Evolutionary conservation across 1,140 invertebrate genomes (phyloP), one percentile per base, ranked within the genome.

Genomic region (Pristionchus pacificus): DNA sequence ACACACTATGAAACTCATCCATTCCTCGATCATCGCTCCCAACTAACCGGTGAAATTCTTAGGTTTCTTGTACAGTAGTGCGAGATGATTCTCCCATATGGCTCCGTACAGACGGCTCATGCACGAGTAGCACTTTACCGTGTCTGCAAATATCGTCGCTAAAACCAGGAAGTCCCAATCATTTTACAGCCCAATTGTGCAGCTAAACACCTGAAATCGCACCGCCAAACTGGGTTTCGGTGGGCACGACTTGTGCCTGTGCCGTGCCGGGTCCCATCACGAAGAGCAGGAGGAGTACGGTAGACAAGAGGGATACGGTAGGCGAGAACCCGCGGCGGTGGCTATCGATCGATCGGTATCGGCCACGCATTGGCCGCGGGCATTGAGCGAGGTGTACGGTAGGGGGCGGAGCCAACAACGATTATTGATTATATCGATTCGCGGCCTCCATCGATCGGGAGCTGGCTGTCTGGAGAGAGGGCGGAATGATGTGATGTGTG

Each of bases 81-180:
- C 30, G 15, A 76, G 71, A n/a, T n/a, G n/a, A 19, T 60, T 33
- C 2, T 71, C 71, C 74, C 74, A 76, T 1, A 76, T 62, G 10
- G 73, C 71, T 64, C 74, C 74, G 67, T 76, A 76, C 27, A 76
- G 61, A 55, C 68, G 67, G 1, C 71, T 74, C 74, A 76, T 76
- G 59, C 74, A 76, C 14, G 74, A 76, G 30, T 64, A 76, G 59
- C 74, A 76, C 70, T 64, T 29, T 24, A 68, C 74, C 3, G 74
- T 73, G 49, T 76, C 74, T 76, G 64, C 31, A 72, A 71, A 27
- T 55, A n/a, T n/a, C n/a, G n/a, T 49, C 6, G 19, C 38, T 49
- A 6, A 10, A 10, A 10, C 38, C 38, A 19, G 6, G 6, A 19
- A 10, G 6, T 49, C 38, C 38, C 38, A 49, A 49, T 49, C 6